Conservation (phyloP, 2,797 vertebrate genomes). For the Percopsis omiscomaycus region DNA sequence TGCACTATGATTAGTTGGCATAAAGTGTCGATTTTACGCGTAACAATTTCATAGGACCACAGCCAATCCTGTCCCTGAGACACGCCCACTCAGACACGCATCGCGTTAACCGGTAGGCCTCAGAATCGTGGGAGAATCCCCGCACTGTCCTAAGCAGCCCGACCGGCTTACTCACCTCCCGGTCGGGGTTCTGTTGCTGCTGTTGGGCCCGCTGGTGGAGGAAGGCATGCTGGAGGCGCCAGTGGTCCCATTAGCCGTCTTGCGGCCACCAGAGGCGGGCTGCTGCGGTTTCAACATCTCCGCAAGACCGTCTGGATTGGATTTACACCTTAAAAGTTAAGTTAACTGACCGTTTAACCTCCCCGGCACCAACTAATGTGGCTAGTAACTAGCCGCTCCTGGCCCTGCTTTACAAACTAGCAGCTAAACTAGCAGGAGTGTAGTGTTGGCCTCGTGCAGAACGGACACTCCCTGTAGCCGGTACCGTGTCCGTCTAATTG, state of each 20-base stretch:
- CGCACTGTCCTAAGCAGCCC: conserved; percentile 59
- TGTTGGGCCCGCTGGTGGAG: conserved; percentile 74
- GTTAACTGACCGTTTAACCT: conserved; percentile 59
- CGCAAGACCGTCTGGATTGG: conserved; percentile 54
- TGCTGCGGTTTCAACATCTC: conserved; percentile 80
- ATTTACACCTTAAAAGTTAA: neutral
- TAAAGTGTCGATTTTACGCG: conserved; percentile 41
- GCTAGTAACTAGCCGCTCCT: conserved; percentile 59
- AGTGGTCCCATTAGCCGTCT: conserved; percentile 80
- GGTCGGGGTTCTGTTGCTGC: conserved; percentile 71
- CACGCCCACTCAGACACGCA: conserved; percentile 66
- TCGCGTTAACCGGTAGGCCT: conserved; percentile 82
- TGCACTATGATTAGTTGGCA: conserved; percentile 50
- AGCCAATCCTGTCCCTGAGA: conserved; percentile 4
- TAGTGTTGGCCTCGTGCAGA: neutral
- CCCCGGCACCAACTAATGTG: conserved; percentile 52
- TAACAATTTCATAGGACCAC: conserved; percentile 46
- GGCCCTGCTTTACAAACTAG: conserved; percentile 47
- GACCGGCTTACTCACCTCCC: conserved; percentile 71
- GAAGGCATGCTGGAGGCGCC: conserved; percentile 77
- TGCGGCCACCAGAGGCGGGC: conserved; percentile 79
- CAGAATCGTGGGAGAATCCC: conserved; percentile 60
- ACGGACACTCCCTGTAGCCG: too few relatives aligned
- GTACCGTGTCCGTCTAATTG: conserved; percentile 30
- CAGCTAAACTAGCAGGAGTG: neutral